Base-by-base conservation (phyloP, 35 echinoderm and acorn worm genomes). In the Stichopus chloronotus region DNA sequence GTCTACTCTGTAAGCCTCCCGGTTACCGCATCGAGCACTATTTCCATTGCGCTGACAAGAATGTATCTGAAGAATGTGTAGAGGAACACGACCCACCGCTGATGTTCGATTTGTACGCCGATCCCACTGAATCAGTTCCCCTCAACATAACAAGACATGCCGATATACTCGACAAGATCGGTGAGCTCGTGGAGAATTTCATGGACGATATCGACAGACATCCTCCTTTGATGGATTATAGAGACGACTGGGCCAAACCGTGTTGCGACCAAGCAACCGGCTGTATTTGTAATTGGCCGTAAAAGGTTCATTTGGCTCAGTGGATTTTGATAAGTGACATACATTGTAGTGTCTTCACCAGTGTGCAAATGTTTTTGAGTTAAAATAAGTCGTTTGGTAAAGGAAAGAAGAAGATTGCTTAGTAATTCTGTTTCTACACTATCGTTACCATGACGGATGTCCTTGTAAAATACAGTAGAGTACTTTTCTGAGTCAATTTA, bases 41-140 rank as follows among this genome's bases (percentile, higher is more conserved):
- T 1, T 53, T 12, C 2, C 1, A 90, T 53, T 90, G 88, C 30
- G 9, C 52, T 25, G 16, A 74, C 4, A 72, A 72, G 11, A 72
- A 81, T 24, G 77, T 12, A 59, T 23, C 17, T 16, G 17, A 25
- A n/a, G 80, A 87, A 20, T 91, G 90, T 21, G 52, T 91, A 13
- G 85, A 9, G 6, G 20, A 58, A 24, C 90, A 91, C 43, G 63
- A 94, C 86, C 94, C 94, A 87, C 94, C 94, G 22, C 56, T 94
- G 8, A 84, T 92, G 14, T 94, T 85, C 52, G 61, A 94, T 57
- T 12, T 94, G 1, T 88, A 86, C 5, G 58, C 25, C 24, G 94
- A 94, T 86, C 94, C 94, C 10, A 85, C 71, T 19, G 94, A 94
- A 78, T 68, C 63, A 6, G 56, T 22, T 20, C 84, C 84, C 30